Conservation (phyloP, 1,140 invertebrate genomes). For the Caenorhabditis latens region DNA sequence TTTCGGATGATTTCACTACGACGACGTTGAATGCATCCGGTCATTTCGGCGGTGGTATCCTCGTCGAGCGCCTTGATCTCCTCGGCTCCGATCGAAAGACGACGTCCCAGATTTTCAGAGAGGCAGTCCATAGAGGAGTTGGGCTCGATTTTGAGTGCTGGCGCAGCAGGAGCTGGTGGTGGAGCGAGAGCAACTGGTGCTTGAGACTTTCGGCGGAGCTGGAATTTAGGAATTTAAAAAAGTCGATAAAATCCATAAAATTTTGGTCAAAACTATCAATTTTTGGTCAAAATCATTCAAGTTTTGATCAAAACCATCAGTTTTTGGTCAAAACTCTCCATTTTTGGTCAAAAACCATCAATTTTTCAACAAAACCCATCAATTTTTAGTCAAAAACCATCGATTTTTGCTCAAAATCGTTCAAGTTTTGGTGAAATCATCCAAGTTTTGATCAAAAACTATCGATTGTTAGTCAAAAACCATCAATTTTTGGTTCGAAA, state of each 20-base stretch:
- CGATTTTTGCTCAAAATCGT: too few relatives aligned
- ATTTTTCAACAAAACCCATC: too few relatives aligned
- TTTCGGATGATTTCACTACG: slow-evolving; percentile 34
- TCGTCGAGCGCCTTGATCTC: background rate
- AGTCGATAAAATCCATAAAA: background rate
- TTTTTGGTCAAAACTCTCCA: too few relatives aligned
- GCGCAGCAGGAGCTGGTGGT: background rate
- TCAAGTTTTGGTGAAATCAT: too few relatives aligned
- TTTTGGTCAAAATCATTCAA: too few relatives aligned
- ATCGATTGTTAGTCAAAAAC: too few relatives aligned
- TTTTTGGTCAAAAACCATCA: too few relatives aligned
- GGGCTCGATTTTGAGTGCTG: background rate
- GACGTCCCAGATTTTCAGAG: background rate
- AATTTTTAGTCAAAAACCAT: too few relatives aligned
- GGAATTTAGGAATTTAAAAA: background rate
- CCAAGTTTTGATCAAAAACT: too few relatives aligned
- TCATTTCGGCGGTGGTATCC: background rate
- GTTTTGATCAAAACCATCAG: too few relatives aligned
- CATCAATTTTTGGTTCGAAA: too few relatives aligned
- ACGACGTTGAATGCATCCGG: background rate
- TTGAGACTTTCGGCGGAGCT: background rate
- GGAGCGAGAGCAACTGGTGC: background rate
- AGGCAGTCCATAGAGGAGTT: slow-evolving; percentile 12
- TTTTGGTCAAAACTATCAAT: too few relatives aligned
- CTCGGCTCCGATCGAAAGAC: background rate